Evolutionary conservation across 2,113 vertebrate genomes (phyloP).

Genomic region (Verasper variegatus): DNA sequence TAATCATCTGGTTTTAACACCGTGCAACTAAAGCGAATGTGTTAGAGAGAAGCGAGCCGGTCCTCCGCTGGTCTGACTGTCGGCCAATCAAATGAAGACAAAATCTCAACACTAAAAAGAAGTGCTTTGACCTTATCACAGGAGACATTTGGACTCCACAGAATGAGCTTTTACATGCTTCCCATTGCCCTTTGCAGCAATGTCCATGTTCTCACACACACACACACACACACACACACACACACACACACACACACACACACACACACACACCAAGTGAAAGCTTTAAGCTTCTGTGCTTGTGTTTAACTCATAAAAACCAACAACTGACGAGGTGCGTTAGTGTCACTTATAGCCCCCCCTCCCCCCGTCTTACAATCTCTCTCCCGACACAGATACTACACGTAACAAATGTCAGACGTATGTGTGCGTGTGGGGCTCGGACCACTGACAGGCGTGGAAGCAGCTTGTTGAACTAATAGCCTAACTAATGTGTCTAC

Average conservation of each 20-base stretch:
- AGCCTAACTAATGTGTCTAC: conserved; percentile 97
- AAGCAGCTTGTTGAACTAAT: conserved; percentile 98
- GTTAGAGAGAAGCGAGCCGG: not conserved
- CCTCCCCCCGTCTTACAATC: conserved; percentile 43
- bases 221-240: conserved; percentile 18
- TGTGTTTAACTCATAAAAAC: conserved; percentile 67
- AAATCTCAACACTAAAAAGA: conserved; percentile 48
- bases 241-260: conserved; percentile 25
- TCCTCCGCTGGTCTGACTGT: conserved; percentile 1
- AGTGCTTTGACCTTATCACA: conserved; percentile 73
- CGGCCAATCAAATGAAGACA: conserved; percentile 54
- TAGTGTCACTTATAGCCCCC: conserved; percentile 38
- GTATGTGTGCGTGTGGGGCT: conserved; percentile 25
- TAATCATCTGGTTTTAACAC: conserved; percentile 2
- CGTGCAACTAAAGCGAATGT: not conserved
- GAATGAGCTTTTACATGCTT: conserved; percentile 66
- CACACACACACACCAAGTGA: conserved; percentile 11
- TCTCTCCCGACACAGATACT: conserved; percentile 50
- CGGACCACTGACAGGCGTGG: conserved; percentile 95
- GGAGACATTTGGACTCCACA: conserved; percentile 67
- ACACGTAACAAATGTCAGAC: conserved; percentile 71
- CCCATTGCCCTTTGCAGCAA: conserved; percentile 72
- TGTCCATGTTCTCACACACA: conserved; percentile 23
- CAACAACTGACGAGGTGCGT: conserved; percentile 38
- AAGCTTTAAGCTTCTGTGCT: too few species aligned